Conservation (phyloP, 1,140 invertebrate genomes). For the Cotesia typhae region DNA sequence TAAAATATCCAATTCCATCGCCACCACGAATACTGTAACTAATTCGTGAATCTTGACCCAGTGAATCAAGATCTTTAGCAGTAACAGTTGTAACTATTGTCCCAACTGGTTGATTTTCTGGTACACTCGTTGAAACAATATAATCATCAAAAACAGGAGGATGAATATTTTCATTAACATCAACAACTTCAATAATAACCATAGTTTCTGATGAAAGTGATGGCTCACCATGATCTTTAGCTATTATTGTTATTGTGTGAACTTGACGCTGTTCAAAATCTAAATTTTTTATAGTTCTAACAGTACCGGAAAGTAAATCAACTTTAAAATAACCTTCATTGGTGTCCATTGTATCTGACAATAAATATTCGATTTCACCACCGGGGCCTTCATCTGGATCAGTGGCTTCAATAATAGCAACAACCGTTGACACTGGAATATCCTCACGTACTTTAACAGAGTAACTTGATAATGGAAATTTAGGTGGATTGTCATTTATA, state of each 20-base stretch:
- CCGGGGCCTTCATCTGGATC: conserved; percentile 87
- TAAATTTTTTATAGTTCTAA: conserved; percentile 77
- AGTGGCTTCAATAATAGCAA: conserved; percentile 84
- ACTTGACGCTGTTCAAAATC: conserved; percentile 90
- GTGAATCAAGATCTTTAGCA: conserved; percentile 81
- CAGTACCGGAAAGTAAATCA: conserved; percentile 83
- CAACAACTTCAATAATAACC: conserved; percentile 86
- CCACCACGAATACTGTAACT: conserved; percentile 89
- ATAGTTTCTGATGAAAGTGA: conserved; percentile 78
- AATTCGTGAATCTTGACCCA: conserved; percentile 80
- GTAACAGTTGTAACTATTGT: conserved; percentile 79
- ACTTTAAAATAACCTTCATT: conserved; percentile 77
- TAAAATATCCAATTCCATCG: conserved; percentile 89
- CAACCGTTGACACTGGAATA: conserved; percentile 84
- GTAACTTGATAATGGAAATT: conserved; percentile 79
- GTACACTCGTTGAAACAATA: conserved; percentile 75
- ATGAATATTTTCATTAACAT: conserved; percentile 91
- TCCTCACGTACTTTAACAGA: conserved; percentile 90
- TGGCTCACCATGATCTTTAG: conserved; percentile 81
- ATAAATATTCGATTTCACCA: conserved; percentile 78
- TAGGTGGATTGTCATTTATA: conserved; percentile 90
- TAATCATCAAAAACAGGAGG: conserved; percentile 87
- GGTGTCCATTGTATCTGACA: conserved; percentile 73
- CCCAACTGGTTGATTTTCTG: conserved; percentile 79
- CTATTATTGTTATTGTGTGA: conserved; percentile 85